A percentile compares a stretch with the other conserved stretches of the same genome.
These are phyloP conservation scores for Arvicanthis niloticus DNA, from an alignment of 2,113 vertebrate genomes.

Conservation along the genomic window DNA sequence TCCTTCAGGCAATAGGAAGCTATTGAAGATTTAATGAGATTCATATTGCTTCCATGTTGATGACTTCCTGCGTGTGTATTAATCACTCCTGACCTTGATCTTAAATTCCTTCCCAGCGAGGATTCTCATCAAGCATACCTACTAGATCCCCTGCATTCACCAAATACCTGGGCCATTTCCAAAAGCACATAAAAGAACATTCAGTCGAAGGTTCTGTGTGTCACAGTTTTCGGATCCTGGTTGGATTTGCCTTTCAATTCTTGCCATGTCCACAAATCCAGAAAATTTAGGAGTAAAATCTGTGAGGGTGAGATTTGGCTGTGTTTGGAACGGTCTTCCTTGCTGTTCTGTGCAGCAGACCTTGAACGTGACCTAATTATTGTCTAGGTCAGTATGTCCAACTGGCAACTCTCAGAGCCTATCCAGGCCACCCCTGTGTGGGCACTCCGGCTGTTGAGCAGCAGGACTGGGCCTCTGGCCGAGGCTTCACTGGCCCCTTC, in stretches of 20 bases:
- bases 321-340: conserved; percentile 38
- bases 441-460: conserved; percentile 75
- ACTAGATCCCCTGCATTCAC: conserved; percentile 46
- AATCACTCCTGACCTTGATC: conserved; percentile 80
- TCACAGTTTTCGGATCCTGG: conserved; percentile 42
- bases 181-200: conserved; percentile 49
- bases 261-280: conserved; percentile 40
- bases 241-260: conserved; percentile 54
- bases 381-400: conserved; percentile 77
- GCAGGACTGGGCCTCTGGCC: conserved; percentile 66
- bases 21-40: conserved; percentile 82
- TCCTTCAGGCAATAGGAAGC: conserved; percentile 80
- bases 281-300: conserved; percentile 59
- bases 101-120: conserved; percentile 73
- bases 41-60: conserved; percentile 79
- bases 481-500: conserved; percentile 14
- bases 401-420: conserved; percentile 70
- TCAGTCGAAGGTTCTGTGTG: conserved; percentile 19
- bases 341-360: conserved; percentile 68
- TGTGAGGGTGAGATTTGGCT: conserved; percentile 49
- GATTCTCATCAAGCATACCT: conserved; percentile 64
- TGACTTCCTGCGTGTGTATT: conserved; percentile 83
- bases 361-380: conserved; percentile 78
- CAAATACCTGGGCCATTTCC: conserved; percentile 65
- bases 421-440: conserved; percentile 49